Base-by-base conservation (phyloP, 2,113 vertebrate genomes). In the Campylomormyrus tamandua region DNA sequence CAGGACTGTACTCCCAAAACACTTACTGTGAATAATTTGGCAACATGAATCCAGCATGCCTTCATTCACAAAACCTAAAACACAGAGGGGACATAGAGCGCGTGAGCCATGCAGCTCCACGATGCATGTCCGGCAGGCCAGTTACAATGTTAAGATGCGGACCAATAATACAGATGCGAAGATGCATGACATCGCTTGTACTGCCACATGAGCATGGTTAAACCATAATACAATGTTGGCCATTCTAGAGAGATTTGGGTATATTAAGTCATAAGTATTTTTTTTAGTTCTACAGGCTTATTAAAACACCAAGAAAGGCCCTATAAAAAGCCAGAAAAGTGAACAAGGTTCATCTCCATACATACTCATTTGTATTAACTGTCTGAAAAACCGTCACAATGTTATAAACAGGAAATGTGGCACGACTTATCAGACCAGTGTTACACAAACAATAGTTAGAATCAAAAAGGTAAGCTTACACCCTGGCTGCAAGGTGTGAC, bases 21-120 rank as follows among this genome's bases (percentile, higher is more conserved):
- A 96, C 95, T 95, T 94, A 96, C 95, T 93, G 91, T 94, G 93
- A 93, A 92, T 91, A 88, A 92, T 94, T 95, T 95, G 95, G 93
- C 95, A 94, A 95, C 89, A 91, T 93, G 93, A 92, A 94, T 92
- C 95, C 92, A 93, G 93, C 95, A 96, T 96, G 92, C 88, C 94
- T 96, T 95, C 91, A 94, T 92, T 94, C 91, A 92, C 83, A 87
- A 94, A 94, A 94, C 92, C 95, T 95, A 92, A 27, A 94, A 93
- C 2, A 70, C 62, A 35, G 90, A 88, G 90, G 62, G 62, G 17
- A 66, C 31, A 42, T 42, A 42, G 39, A 91, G 49, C 35, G 19
- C 31, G 10, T 49, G 49, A 86, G 53, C 27, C 1, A 6, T 21
- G 58, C 50, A 4, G 83, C 35, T 80, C n/a, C 52, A 87, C n/a